Percentiles rank a stretch among this genome's conserved stretches.
phyloP scores from a whole-genome alignment of 2,888 invertebrate species.

The Ectropis crepuscularia region DNA sequence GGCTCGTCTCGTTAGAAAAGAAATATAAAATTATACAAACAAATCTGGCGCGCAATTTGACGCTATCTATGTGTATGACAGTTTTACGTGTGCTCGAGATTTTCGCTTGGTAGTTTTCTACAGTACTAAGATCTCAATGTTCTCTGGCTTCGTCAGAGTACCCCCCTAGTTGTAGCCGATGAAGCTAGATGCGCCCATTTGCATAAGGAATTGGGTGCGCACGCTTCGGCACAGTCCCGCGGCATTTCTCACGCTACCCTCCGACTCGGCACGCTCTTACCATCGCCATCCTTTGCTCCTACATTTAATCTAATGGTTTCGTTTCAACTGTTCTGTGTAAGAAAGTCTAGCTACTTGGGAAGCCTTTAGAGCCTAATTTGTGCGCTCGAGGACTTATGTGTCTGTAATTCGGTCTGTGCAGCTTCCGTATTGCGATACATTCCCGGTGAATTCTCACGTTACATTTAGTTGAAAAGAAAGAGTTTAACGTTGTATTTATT shows the following conservation, averaged over 20 bases:
- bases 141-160: conserved; percentile 11
- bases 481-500: too few relatives aligned
- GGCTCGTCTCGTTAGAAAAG: too few relatives aligned
- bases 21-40: too few relatives aligned
- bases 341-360: conserved; percentile 7
- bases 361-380: conserved; percentile 19
- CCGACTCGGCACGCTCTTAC: conserved; percentile 50
- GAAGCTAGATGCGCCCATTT: conserved; percentile 69
- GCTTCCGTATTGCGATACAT: conserved; percentile 14
- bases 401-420: conserved; percentile 11
- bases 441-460: conserved; percentile 16
- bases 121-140: too few relatives aligned
- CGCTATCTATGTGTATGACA: too few relatives aligned
- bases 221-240: conserved; percentile 71
- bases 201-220: conserved; percentile 82
- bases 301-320: conserved; percentile 59
- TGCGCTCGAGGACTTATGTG: conserved; percentile 15
- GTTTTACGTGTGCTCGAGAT: too few relatives aligned
- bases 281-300: conserved; percentile 49
- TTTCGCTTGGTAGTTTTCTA: too few relatives aligned
- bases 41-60: too few relatives aligned
- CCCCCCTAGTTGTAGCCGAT: conserved; percentile 52
- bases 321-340: conserved; percentile 46
- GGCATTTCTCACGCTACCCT: conserved; percentile 78
- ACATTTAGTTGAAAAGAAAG: background rate